Evolutionary conservation across 2,113 vertebrate genomes (phyloP).

Genomic region (Edolisoma coerulescens): DNA sequence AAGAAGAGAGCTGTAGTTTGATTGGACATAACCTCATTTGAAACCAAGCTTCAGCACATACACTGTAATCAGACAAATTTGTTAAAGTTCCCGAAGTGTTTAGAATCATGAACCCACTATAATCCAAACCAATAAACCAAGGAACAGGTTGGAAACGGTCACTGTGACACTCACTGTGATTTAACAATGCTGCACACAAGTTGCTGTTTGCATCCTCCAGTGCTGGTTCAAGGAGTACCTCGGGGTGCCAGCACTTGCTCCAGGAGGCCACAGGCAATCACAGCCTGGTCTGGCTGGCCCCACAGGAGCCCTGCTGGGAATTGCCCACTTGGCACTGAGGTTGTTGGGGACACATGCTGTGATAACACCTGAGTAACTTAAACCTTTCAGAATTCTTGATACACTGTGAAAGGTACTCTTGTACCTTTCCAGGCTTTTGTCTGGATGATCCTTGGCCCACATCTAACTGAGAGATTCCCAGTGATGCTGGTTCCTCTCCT

Average conservation of each 20-base stretch:
- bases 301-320: neutral
- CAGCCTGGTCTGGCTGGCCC: too few relatives aligned
- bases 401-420: neutral
- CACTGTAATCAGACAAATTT: neutral
- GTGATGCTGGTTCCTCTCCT: neutral
- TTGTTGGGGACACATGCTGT: neutral
- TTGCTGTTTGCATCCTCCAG: neutral
- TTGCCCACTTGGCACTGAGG: neutral
- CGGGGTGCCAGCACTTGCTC: neutral
- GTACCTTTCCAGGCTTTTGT: neutral
- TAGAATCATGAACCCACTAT: neutral
- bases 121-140: neutral
- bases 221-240: neutral
- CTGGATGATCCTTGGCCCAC: neutral
- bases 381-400: neutral
- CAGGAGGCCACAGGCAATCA: neutral
- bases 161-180: neutral
- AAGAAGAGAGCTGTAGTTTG: neutral
- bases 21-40: neutral
- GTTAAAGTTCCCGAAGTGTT: neutral
- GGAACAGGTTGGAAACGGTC: accelerated
- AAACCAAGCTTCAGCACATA: neutral
- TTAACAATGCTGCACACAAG: neutral
- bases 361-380: neutral
- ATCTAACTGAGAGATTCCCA: neutral